Percentiles rank a stretch among this genome's conserved stretches.
phyloP scores from a whole-genome alignment of 2,888 invertebrate species.

The Helicoverpa assulta region DNA sequence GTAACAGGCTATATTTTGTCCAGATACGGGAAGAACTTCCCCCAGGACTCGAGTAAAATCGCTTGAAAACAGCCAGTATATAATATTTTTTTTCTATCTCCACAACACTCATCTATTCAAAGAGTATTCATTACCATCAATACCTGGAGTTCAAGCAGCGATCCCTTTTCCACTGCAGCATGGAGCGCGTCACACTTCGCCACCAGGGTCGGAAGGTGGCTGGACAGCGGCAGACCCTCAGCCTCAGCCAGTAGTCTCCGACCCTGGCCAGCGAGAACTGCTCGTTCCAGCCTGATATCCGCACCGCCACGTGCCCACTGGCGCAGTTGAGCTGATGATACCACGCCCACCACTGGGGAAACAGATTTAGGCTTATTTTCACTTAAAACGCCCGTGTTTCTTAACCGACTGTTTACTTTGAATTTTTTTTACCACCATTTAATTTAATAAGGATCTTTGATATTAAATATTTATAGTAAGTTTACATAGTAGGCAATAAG shows the following conservation, averaged over 20 bases:
- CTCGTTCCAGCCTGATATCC: constrained; percentile 84
- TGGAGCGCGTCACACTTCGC: constrained; percentile 94
- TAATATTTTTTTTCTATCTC: no score
- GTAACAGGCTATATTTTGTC: no score
- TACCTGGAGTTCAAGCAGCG: constrained; percentile 92
- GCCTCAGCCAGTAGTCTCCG: constrained; percentile 80
- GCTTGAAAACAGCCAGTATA: no score
- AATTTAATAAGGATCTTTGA: no score
- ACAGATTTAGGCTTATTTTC: neutral
- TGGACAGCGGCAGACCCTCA: constrained; percentile 75
- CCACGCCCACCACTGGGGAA: constrained; percentile 75
- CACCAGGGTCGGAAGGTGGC: constrained; percentile 91
- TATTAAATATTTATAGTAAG: no score
- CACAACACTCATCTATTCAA: neutral
- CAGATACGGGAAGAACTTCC: no score
- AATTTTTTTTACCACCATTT: no score
- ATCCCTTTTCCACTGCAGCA: constrained; percentile 93
- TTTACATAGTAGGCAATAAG: no score
- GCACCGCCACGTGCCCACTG: constrained; percentile 82
- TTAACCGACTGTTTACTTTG: no score
- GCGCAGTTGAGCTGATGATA: constrained; percentile 80
- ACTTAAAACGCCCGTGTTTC: no score
- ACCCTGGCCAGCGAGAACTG: constrained; percentile 85
- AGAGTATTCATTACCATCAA: constrained; percentile 71
- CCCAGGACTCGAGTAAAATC: no score